A percentile compares a stretch with the other conserved stretches of the same genome.
Conservation (phyloP, 35 echinoderm and acorn worm genomes). For the Heliocidaris erythrogramma region DNA sequence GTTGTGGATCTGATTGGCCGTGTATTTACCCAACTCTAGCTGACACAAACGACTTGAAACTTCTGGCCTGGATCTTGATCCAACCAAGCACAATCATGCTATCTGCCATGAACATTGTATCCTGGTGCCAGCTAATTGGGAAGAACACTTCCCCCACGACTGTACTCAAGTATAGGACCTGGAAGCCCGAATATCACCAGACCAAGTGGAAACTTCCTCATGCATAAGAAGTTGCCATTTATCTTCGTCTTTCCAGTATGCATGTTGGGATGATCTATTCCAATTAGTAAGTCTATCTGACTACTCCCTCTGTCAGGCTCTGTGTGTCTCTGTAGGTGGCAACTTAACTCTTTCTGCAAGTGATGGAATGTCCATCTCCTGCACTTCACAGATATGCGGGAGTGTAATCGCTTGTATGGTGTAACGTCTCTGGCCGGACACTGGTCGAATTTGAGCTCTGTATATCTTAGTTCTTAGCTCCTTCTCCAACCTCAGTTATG, state of each 20-base stretch:
- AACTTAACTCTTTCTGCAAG: background rate
- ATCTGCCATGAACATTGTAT: too few species aligned
- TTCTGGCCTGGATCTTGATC: too few species aligned
- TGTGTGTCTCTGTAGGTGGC: background rate
- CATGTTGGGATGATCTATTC: background rate
- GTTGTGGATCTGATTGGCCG: too few species aligned
- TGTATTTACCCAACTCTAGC: too few species aligned
- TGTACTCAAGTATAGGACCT: background rate
- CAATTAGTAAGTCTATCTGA: background rate
- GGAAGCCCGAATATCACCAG: background rate
- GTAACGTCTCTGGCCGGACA: background rate
- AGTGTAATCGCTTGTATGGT: background rate
- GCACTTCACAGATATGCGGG: background rate
- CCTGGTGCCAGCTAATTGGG: background rate
- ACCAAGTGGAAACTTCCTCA: background rate
- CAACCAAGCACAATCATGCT: too few species aligned
- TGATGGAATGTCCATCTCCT: background rate
- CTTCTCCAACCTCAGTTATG: background rate
- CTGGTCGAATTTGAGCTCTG: background rate
- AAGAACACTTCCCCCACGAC: background rate
- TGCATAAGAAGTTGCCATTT: background rate
- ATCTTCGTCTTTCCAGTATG: background rate
- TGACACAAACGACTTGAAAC: too few species aligned
- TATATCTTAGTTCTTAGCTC: background rate
- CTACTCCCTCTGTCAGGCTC: background rate